These are phyloP conservation scores for Caenorhabditis brenneri DNA, from an alignment of 1,140 invertebrate genomes.

Conservation along the genomic window DNA sequence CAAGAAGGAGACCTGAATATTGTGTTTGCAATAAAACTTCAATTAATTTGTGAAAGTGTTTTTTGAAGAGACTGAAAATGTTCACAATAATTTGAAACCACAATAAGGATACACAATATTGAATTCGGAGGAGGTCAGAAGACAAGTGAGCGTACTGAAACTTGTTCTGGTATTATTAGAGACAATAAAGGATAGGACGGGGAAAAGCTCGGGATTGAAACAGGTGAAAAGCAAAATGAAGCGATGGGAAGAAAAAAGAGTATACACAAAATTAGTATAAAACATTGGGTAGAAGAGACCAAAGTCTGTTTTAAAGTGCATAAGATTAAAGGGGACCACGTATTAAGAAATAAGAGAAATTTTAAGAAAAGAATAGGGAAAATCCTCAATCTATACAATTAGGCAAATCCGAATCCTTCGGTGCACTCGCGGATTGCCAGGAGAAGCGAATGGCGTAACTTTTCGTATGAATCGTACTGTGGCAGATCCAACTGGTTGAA, in stretches of 20 bases:
- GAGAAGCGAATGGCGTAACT: slow-evolving; percentile 82
- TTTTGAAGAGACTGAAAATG: neutral
- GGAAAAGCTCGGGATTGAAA: no score
- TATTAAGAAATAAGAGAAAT: slow-evolving; percentile 30
- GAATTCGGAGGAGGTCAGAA: neutral
- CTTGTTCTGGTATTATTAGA: neutral
- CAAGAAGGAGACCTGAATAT: neutral
- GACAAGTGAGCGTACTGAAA: neutral
- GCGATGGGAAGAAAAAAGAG: no score
- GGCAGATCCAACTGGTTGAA: slow-evolving; percentile 93
- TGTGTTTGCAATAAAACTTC: no score
- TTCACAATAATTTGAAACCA: neutral
- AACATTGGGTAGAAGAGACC: neutral
- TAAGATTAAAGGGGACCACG: slow-evolving; percentile 20
- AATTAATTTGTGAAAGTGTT: neutral
- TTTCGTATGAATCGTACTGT: slow-evolving; percentile 91
- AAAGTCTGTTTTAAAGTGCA: slow-evolving; percentile 40
- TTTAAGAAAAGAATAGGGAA: neutral
- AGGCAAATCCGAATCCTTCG: slow-evolving; percentile 92
- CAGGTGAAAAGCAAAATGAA: neutral
- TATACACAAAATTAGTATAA: neutral
- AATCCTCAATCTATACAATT: slow-evolving; percentile 70
- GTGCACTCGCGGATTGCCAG: slow-evolving; percentile 92
- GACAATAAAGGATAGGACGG: neutral
- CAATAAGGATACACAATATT: slow-evolving; percentile 23